Conservation (phyloP, 30 jellyfish, hydroid and myxozoan species). For the Aurelia aurita complex sp. Pacific region DNA sequence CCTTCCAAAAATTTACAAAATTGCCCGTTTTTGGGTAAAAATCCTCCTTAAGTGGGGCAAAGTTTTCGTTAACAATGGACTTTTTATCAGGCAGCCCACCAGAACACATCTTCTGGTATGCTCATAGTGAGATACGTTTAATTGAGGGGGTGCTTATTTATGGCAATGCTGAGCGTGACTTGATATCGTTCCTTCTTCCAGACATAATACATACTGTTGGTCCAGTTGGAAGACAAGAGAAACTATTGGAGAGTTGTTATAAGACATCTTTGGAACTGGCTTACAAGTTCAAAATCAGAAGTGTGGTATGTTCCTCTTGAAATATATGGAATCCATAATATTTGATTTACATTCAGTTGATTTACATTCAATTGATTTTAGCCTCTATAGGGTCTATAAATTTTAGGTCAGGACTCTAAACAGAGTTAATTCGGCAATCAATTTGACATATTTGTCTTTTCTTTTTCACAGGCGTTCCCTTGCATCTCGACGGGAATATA, state of each 20-base stretch:
- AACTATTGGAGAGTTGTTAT: conserved; percentile 62
- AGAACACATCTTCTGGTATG: no score
- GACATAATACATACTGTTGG: conserved; percentile 95
- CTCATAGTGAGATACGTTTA: no score
- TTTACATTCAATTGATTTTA: background rate
- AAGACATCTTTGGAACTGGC: conserved; percentile 60
- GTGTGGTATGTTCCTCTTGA: conserved; percentile 53
- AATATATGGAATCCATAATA: background rate
- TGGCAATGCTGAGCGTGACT: no score
- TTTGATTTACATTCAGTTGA: background rate
- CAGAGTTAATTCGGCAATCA: no score
- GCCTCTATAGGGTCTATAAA: background rate
- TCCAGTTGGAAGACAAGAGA: conserved; percentile 81
- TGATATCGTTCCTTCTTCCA: background rate
- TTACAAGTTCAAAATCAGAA: conserved; percentile 43
- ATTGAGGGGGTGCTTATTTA: no score
- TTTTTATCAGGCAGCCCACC: no score
- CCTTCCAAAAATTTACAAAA: no score
- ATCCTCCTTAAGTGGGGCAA: no score
- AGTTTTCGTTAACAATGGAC: no score
- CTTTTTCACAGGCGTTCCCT: conserved; percentile 73
- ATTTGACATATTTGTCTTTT: background rate
- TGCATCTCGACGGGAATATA: conserved; percentile 95
- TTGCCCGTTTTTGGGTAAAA: no score
- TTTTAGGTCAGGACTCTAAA: background rate